Evolutionary conservation across 2,888 invertebrate genomes (phyloP).

Genomic region (Sarcophaga carnaria): DNA sequence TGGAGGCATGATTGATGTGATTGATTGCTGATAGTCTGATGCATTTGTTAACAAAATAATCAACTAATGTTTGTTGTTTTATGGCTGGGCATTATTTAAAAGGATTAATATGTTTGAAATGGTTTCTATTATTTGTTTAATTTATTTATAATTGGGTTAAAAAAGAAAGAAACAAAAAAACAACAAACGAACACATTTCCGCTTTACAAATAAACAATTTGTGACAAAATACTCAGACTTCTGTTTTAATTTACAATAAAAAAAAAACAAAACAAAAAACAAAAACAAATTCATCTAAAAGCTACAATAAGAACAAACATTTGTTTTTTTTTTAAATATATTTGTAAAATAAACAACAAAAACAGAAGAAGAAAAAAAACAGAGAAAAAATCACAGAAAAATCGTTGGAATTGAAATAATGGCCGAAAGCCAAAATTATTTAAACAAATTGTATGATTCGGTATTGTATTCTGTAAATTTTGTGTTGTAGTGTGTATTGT

Average conservation of each 20-base stretch:
- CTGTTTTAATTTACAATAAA: conserved; percentile 18
- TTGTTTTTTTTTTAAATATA: neutral
- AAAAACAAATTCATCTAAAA: neutral
- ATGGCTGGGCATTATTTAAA: neutral
- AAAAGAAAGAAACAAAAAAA: neutral
- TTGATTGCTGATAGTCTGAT: too few species aligned
- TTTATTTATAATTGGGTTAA: conserved; percentile 1
- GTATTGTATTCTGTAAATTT: too few species aligned
- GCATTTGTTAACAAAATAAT: too few species aligned
- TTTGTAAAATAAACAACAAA: conserved; percentile 39
- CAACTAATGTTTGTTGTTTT: too few species aligned
- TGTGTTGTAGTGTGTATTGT: conserved; percentile 15
- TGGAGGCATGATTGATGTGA: too few species aligned
- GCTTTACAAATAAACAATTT: conserved; percentile 20
- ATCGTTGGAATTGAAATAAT: conserved; percentile 46
- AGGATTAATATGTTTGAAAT: neutral
- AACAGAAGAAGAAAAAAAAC: conserved; percentile 30
- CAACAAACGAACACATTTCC: conserved; percentile 30
- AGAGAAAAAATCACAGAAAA: conserved; percentile 31
- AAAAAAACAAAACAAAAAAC: neutral
- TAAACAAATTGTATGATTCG: conserved; percentile 47
- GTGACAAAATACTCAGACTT: conserved; percentile 38
- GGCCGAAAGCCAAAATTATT: conserved; percentile 66
- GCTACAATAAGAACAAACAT: conserved; percentile 26
- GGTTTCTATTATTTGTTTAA: neutral